Conservation (phyloP, 92 coral and sea anemone genomes). For the Pocillopora grandis region DNA sequence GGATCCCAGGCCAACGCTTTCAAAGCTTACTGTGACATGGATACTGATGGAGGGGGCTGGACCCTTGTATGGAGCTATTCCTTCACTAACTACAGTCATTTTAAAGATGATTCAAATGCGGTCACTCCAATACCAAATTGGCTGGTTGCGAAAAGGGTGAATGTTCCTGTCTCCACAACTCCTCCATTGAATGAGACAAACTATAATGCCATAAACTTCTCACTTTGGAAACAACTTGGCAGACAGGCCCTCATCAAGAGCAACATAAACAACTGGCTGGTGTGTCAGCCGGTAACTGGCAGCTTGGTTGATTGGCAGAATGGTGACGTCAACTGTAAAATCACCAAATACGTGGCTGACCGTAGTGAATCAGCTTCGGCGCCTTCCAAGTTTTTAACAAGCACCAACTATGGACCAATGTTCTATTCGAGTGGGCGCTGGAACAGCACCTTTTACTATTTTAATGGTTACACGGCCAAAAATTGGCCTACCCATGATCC, state of each 20-base stretch:
- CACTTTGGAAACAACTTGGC: conserved; percentile 58
- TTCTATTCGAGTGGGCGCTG: background rate
- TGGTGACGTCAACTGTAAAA: conserved; percentile 37
- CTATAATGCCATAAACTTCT: conserved; percentile 31
- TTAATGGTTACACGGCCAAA: conserved; percentile 33
- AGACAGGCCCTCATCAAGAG: conserved; percentile 59
- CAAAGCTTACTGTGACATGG: conserved; percentile 49
- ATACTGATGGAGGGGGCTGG: conserved; percentile 52
- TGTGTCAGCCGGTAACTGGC: conserved; percentile 55
- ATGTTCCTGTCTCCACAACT: conserved; percentile 21
- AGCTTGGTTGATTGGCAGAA: conserved; percentile 54
- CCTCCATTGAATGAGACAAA: conserved; percentile 49
- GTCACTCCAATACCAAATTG: background rate
- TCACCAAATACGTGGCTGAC: conserved; percentile 29
- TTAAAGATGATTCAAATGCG: background rate
- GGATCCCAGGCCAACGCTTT: conserved; percentile 46
- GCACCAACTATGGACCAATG: background rate
- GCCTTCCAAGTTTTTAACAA: background rate
- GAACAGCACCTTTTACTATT: conserved; percentile 35
- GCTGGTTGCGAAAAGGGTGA: too few species aligned
- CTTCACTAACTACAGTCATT: background rate
- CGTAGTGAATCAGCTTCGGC: conserved; percentile 7
- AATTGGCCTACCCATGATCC: conserved; percentile 70
- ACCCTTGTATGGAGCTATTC: conserved; percentile 6
- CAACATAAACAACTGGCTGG: conserved; percentile 73